Conservation (phyloP, 2,113 vertebrate genomes). For the Hirundichthys speculiger region DNA sequence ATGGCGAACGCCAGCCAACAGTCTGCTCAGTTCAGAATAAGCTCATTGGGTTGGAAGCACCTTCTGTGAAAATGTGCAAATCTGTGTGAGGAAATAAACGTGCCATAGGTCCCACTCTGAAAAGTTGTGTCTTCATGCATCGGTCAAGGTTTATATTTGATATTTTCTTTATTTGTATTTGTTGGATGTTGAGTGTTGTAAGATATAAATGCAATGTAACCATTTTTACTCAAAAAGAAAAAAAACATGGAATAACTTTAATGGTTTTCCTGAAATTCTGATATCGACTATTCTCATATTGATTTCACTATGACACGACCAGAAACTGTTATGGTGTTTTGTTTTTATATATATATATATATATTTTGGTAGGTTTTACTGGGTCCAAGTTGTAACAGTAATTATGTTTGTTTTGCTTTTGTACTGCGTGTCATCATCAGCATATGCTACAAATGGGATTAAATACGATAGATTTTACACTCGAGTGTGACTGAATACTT, state of each 20-base stretch:
- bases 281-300: conserved; percentile 19
- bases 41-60: conserved; percentile 48
- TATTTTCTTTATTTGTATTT: conserved; percentile 19
- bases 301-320: conserved; percentile 34
- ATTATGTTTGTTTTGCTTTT: conserved; percentile 79
- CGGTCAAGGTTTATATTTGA: conserved; percentile 24
- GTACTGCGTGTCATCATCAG: conserved; percentile 81
- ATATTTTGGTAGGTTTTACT: conserved; percentile 48
- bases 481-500: background rate
- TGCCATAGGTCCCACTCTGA: conserved; percentile 48
- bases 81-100: conserved; percentile 26
- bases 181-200: conserved; percentile 60
- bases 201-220: conserved; percentile 63
- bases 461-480: conserved; percentile 77
- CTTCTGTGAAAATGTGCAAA: conserved; percentile 42
- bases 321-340: conserved; percentile 22
- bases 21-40: background rate
- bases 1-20: conserved; percentile 19
- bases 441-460: conserved; percentile 85
- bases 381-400: conserved; percentile 68
- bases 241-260: conserved; percentile 33
- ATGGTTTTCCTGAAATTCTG: conserved; percentile 30
- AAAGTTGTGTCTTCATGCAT: conserved; percentile 20
- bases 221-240: conserved; percentile 48
- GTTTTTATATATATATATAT: background rate